phyloP scores from a whole-genome alignment of 2,888 invertebrate genomes.

The Lasioglossum calceatum region DNA sequence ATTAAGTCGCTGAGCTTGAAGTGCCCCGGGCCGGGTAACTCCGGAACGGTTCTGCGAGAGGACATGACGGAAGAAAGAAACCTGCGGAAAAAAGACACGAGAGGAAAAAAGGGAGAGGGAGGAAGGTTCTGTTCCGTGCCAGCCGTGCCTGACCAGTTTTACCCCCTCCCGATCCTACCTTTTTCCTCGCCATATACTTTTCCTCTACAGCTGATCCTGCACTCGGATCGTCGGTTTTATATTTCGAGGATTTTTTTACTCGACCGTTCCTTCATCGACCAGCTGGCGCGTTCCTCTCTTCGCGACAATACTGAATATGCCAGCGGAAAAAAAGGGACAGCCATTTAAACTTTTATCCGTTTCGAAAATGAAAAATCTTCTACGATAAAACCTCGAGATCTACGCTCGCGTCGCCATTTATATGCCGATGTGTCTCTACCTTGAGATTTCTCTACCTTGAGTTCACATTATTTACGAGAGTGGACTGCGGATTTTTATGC shows the following conservation, averaged over 20 bases:
- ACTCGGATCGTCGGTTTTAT: slow-evolving; percentile 40
- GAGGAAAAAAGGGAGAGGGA: neutral
- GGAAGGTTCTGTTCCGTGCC: slow-evolving; percentile 12
- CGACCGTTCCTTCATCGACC: slow-evolving; percentile 7
- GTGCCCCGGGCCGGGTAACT: slow-evolving; percentile 47
- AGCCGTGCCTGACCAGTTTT: slow-evolving; percentile 29
- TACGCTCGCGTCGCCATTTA: neutral
- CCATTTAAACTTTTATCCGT: neutral
- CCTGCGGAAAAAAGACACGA: neutral
- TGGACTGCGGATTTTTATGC: too few species aligned
- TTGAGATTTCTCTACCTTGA: too few species aligned
- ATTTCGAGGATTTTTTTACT: slow-evolving; percentile 22
- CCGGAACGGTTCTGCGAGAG: slow-evolving; percentile 28
- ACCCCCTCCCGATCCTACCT: neutral
- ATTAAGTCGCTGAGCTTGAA: slow-evolving; percentile 66
- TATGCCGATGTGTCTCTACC: too few species aligned
- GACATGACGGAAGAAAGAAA: slow-evolving; percentile 14
- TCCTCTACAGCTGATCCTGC: slow-evolving; percentile 23
- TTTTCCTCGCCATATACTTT: slow-evolving; percentile 20
- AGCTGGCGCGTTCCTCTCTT: neutral
- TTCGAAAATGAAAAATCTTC: neutral
- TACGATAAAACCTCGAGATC: neutral
- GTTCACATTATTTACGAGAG: too few species aligned
- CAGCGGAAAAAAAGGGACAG: neutral
- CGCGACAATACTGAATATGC: slow-evolving; percentile 1